These are phyloP conservation scores for Orbicella faveolata DNA, from an alignment of 64 coral and sea anemone species.

Conservation along the genomic window DNA sequence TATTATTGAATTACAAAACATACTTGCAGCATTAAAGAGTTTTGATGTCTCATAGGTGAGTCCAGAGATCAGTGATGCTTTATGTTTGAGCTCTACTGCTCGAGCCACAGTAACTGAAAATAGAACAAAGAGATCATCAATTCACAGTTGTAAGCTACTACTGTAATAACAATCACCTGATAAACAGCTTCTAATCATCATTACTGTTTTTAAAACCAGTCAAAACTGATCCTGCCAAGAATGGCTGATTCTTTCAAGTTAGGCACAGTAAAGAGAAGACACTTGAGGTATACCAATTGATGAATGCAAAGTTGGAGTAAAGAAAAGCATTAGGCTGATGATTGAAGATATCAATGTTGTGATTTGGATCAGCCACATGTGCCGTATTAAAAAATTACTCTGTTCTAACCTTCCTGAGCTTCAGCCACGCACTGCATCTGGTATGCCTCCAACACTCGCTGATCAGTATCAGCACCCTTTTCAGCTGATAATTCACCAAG, in stretches of 20 bases:
- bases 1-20: background rate
- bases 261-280: too few species aligned
- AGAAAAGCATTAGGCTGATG: background rate
- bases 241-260: too few species aligned
- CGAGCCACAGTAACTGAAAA: constrained; percentile 91
- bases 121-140: background rate
- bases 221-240: too few species aligned
- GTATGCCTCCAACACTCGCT: constrained; percentile 89
- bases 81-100: constrained; percentile 97
- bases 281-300: too few species aligned
- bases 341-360: too few species aligned
- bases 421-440: constrained; percentile 98
- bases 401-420: constrained; percentile 83
- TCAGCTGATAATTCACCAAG: constrained; percentile 84
- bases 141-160: too few species aligned
- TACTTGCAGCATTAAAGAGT: constrained; percentile 90
- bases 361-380: too few species aligned
- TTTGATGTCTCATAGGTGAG: constrained; percentile 92
- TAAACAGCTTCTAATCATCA: too few species aligned
- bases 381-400: too few species aligned
- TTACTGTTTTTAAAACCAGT: too few species aligned
- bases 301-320: too few species aligned
- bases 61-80: constrained; percentile 83
- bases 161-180: too few species aligned
- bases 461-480: constrained; percentile 91